phyloP scores from a whole-genome alignment of 2,113 vertebrate species.

The Conger conger region DNA sequence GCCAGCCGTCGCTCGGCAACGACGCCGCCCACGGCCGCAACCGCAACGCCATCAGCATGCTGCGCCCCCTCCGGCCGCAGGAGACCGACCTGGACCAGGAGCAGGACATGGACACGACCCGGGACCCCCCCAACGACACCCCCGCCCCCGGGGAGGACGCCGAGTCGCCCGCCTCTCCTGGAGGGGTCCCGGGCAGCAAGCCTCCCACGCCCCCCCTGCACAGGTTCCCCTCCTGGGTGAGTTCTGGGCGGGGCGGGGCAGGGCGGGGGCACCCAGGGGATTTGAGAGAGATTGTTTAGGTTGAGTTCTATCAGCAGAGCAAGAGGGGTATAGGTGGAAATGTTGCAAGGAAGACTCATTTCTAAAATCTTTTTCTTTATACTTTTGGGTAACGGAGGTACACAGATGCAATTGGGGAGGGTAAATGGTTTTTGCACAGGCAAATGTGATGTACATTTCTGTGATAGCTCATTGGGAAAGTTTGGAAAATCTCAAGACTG shows the following conservation, averaged over 20 bases:
- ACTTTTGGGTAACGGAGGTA: neutral
- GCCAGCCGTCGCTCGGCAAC: slow-evolving; percentile 84
- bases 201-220: slow-evolving; percentile 94
- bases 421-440: neutral
- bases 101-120: slow-evolving; percentile 64
- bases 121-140: slow-evolving; percentile 54
- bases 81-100: slow-evolving; percentile 82
- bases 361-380: neutral
- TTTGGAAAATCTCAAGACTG: neutral
- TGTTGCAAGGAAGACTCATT: neutral
- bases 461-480: neutral
- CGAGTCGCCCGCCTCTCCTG: slow-evolving; percentile 51
- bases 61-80: slow-evolving; percentile 80
- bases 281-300: neutral
- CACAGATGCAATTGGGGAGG: neutral
- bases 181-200: slow-evolving; percentile 65
- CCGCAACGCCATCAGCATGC: slow-evolving; percentile 96
- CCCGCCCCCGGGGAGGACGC: slow-evolving; percentile 48
- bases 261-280: neutral
- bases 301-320: too few relatives aligned
- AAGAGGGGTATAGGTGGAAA: too few relatives aligned
- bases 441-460: neutral
- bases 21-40: slow-evolving; percentile 79
- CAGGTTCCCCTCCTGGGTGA: slow-evolving; percentile 96
- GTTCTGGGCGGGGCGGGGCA: slow-evolving; percentile 30